Conservation (phyloP, 2,113 vertebrate species). For the Isichthys henryi region DNA sequence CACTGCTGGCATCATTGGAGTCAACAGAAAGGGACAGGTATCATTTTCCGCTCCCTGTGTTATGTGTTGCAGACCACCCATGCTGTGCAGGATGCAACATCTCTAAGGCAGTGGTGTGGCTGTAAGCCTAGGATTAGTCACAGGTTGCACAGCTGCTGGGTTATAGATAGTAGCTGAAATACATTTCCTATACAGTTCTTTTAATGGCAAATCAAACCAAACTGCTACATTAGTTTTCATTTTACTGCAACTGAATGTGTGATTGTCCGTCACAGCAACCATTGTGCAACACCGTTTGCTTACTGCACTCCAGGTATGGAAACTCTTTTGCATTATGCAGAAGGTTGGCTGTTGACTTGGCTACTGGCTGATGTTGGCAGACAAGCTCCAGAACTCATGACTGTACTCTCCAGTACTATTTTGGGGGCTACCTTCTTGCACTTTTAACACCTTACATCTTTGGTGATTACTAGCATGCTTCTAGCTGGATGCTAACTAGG, state of each 20-base stretch:
- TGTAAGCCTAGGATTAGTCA: not conserved
- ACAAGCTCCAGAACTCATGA: not conserved
- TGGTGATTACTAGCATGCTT: not conserved
- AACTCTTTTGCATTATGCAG: not conserved
- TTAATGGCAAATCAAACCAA: not conserved
- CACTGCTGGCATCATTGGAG: constrained; percentile 95
- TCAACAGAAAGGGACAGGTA: constrained; percentile 99
- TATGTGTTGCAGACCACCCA: not conserved
- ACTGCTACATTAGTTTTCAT: not conserved
- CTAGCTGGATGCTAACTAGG: not conserved
- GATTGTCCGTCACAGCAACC: not conserved
- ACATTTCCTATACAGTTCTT: not conserved
- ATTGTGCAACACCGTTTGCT: not conserved
- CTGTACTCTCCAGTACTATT: not conserved
- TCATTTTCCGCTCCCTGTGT: not conserved
- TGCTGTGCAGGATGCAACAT: not conserved
- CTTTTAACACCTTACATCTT: not conserved
- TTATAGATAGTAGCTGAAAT: not conserved
- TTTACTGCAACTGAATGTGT: not conserved
- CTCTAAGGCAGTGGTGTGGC: not conserved
- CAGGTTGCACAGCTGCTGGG: not conserved
- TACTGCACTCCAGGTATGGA: not conserved
- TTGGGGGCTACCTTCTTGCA: not conserved
- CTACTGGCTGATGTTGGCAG: not conserved
- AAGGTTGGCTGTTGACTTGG: not conserved